A percentile compares a stretch with the other conserved stretches of the same genome.
Evolutionary conservation across 2,888 invertebrate genomes (phyloP).

Genomic region (Vanessa cardui): DNA sequence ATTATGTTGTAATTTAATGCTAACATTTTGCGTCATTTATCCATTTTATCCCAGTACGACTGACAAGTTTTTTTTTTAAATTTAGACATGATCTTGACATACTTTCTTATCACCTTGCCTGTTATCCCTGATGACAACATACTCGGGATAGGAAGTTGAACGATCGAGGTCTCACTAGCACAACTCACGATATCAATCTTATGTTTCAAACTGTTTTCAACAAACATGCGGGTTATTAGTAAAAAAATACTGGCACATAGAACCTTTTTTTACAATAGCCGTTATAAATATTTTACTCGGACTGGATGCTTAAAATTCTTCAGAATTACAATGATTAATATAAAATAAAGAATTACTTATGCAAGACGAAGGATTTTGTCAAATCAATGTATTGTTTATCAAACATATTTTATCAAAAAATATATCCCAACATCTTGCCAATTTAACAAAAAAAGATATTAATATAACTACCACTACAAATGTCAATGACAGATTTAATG

Average conservation of each 20-base stretch:
- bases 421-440: too few relatives aligned
- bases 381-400: too few relatives aligned
- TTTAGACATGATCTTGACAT: constrained; percentile 60
- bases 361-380: too few relatives aligned
- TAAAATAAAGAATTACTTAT: too few relatives aligned
- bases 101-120: constrained; percentile 53
- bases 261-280: too few relatives aligned
- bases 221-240: constrained; percentile 29
- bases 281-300: too few relatives aligned
- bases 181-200: constrained; percentile 36
- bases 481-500: too few relatives aligned
- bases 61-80: constrained; percentile 44
- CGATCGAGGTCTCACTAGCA: constrained; percentile 41
- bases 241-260: background rate
- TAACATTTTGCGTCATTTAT: constrained; percentile 39
- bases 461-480: too few relatives aligned
- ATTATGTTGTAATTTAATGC: constrained; percentile 37
- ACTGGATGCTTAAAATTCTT: too few relatives aligned
- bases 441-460: too few relatives aligned
- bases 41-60: constrained; percentile 24
- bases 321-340: too few relatives aligned
- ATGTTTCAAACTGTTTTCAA: constrained; percentile 22
- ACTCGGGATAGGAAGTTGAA: constrained; percentile 48
- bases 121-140: constrained; percentile 47
- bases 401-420: too few relatives aligned